Conservation (phyloP, 2,113 vertebrate species). For the Gorsachius goisagi region DNA sequence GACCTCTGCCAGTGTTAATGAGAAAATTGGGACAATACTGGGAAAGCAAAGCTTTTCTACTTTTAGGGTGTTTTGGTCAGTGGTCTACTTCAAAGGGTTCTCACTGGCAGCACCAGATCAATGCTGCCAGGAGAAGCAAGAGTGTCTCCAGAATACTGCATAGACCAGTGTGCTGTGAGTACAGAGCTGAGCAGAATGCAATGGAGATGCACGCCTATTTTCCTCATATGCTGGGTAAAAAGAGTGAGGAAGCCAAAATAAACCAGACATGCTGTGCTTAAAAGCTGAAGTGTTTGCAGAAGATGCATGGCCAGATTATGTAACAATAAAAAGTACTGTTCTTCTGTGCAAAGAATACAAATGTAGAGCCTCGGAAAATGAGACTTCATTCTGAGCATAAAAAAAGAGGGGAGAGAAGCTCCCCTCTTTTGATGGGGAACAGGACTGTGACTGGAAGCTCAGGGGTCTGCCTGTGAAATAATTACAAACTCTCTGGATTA, state of each 20-base stretch:
- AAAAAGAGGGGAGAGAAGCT: background rate
- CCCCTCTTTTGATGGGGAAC: background rate
- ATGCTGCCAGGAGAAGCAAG: background rate
- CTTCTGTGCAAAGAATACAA: background rate
- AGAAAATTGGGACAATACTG: background rate
- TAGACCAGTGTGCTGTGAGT: background rate
- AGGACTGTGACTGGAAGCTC: background rate
- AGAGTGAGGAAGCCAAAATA: conserved; percentile 32
- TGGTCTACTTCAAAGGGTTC: background rate
- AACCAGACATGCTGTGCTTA: conserved; percentile 9
- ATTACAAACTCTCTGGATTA: background rate
- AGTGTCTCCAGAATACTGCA: background rate
- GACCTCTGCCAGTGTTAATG: background rate
- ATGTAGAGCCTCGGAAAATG: background rate
- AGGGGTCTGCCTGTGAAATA: background rate
- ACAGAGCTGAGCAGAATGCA: background rate
- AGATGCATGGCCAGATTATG: background rate
- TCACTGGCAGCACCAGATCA: background rate
- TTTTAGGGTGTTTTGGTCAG: background rate
- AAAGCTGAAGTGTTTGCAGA: conserved; percentile 16
- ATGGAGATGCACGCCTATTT: background rate
- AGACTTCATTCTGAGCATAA: background rate
- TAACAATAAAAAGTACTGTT: background rate
- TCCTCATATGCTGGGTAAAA: background rate
- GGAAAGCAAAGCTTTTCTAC: background rate